Conservation (phyloP, 2,113 vertebrate species). For the Pundamilia nyererei region DNA sequence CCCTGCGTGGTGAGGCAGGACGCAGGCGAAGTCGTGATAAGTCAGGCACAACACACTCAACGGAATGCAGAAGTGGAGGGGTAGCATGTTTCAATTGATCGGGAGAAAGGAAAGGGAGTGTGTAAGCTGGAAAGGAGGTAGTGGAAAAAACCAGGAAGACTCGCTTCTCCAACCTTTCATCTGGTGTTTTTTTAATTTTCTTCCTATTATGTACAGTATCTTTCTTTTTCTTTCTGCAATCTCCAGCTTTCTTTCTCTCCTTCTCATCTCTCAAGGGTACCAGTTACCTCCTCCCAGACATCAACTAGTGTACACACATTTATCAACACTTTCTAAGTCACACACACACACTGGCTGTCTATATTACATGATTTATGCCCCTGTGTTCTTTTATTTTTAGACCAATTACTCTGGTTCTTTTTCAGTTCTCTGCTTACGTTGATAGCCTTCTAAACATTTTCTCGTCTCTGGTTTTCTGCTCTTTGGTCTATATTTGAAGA, state of each 20-base stretch:
- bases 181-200: neutral
- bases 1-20: neutral
- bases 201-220: neutral
- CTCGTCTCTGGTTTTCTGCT: neutral
- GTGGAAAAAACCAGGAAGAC: neutral
- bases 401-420: slow-evolving; percentile 29
- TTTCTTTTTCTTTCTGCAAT: neutral
- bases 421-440: neutral
- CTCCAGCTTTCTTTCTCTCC: neutral
- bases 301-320: slow-evolving; percentile 4
- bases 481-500: neutral
- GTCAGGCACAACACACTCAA: slow-evolving; percentile 2
- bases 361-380: slow-evolving; percentile 55
- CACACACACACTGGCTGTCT: slow-evolving; percentile 20
- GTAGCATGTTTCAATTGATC: neutral
- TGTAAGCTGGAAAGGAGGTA: neutral
- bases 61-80: neutral
- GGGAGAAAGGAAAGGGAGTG: neutral
- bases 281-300: neutral
- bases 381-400: slow-evolving; percentile 46
- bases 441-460: neutral
- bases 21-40: slow-evolving; percentile 46
- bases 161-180: neutral
- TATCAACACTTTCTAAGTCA: neutral
- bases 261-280: slow-evolving; percentile 29